Evolutionary conservation across 2,797 vertebrate genomes (phyloP).

Genomic region (Aphelocoma californica): DNA sequence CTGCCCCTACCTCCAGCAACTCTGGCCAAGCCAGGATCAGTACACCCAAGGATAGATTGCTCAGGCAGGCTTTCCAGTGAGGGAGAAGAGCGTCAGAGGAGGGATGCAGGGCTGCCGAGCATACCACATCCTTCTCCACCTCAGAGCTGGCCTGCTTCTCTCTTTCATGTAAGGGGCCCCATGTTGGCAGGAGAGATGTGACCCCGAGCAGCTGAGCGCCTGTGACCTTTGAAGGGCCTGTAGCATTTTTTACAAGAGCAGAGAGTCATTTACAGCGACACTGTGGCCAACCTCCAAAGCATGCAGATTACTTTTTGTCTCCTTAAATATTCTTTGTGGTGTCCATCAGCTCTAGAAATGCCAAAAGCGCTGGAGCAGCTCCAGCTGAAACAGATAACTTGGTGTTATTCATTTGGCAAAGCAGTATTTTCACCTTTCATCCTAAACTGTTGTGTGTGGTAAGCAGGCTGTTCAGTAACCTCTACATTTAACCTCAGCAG

Average conservation of each 20-base stretch:
- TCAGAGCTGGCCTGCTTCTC: not conserved
- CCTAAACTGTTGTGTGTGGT: not conserved
- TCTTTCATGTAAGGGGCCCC: fast-evolving
- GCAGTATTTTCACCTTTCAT: not conserved
- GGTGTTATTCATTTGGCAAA: conserved; percentile 5
- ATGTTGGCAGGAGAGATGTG: not conserved
- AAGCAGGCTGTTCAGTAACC: not conserved
- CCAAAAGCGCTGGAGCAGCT: conserved; percentile 17
- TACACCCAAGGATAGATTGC: not conserved
- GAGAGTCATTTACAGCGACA: fast-evolving
- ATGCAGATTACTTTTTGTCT: not conserved
- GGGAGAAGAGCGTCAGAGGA: not conserved
- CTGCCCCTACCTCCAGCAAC: not conserved
- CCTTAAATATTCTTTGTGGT: not conserved
- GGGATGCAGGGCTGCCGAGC: not conserved
- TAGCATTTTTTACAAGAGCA: not conserved
- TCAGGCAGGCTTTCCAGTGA: not conserved
- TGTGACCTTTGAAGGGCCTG: not conserved
- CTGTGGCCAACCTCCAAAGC: not conserved
- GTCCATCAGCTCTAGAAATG: not conserved
- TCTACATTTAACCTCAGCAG: fast-evolving
- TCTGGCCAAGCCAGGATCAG: not conserved
- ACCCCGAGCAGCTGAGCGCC: fast-evolving
- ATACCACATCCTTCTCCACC: not conserved
- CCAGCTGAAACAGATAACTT: conserved; percentile 35